These are phyloP conservation scores for Eupeodes corollae DNA, from an alignment of 1,140 invertebrate species.

Conservation along the genomic window DNA sequence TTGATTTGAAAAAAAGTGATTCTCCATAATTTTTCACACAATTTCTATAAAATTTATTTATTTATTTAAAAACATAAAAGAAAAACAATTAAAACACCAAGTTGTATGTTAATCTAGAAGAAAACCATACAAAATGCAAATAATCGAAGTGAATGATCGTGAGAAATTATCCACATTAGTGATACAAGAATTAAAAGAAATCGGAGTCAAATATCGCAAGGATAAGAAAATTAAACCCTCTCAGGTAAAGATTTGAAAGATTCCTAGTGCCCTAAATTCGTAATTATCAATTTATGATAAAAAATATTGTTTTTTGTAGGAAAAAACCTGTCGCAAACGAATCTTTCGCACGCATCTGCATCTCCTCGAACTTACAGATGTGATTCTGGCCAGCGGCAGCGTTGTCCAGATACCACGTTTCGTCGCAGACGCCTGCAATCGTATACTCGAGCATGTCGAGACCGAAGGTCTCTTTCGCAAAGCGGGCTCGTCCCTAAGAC, in stretches of 20 bases:
- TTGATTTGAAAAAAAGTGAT: no score
- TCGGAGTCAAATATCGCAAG: slow-evolving; percentile 51
- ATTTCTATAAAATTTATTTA: no score
- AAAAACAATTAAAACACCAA: no score
- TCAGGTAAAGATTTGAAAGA: slow-evolving; percentile 37
- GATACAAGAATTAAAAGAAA: slow-evolving; percentile 45
- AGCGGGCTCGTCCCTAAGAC: slow-evolving; percentile 64
- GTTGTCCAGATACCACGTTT: slow-evolving; percentile 59
- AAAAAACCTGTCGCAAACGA: slow-evolving; percentile 39
- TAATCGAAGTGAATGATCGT: slow-evolving; percentile 52
- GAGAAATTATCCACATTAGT: slow-evolving; percentile 50
- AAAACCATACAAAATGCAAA: slow-evolving; percentile 43
- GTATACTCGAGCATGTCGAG: slow-evolving; percentile 51
- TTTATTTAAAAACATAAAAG: no score
- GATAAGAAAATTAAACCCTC: slow-evolving; percentile 45
- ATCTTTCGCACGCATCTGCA: slow-evolving; percentile 51
- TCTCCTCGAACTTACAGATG: slow-evolving; percentile 47
- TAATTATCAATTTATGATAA: slow-evolving; percentile 1
- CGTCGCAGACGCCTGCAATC: slow-evolving; percentile 56
- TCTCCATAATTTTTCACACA: no score
- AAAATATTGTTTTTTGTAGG: slow-evolving; percentile 4
- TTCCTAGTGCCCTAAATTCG: background rate
- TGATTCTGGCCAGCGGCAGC: slow-evolving; percentile 45
- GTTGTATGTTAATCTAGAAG: background rate
- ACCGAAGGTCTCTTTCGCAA: slow-evolving; percentile 75